Base-by-base conservation (phyloP, 2,888 invertebrate genomes). In the Conops quadrifasciatus region DNA sequence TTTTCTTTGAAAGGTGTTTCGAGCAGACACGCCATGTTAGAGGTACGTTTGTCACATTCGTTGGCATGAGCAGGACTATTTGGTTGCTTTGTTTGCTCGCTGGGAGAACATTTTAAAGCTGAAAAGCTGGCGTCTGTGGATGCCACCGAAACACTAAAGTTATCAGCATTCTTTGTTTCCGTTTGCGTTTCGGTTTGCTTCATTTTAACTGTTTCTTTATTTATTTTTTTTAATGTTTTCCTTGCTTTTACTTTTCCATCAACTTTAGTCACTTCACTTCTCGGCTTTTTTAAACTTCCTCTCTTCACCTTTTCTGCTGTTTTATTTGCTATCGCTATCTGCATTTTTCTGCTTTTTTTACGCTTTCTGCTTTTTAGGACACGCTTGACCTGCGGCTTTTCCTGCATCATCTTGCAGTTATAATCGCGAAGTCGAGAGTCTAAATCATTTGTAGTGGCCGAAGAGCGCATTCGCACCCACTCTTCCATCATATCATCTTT, bases 1-100 rank as follows among this genome's bases (percentile, higher is more conserved):
- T 74, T 60, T 36, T 78, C 86, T 79, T 90, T 90, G 73, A 88
- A 89, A 0, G 90, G 90, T 1, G 90, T 90, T 77, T 90, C 89
- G 51, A 90, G 81, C 15, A 90, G 74, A 45, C 78, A 73, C 0
- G 81, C 80, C 66, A 85, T 82, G 71, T 81, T 84, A 2, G 78
- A 76, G 0, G 79, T 77, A 15, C 75, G 75, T 58, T 78, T 79
- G 36, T 78, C 78, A 1, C 72, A 71, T 65, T 77, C 77, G 13
- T 71, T 24, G 3, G 30, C 36, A 2, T 65, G 26, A 1, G 21
- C 53, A 9, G 45, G 65, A 9, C 56, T 26, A 53, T 67, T 63
- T 5, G 69, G 13, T 24, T 67, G 45, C 24, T 68, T 11, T n/a
- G 73, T 49, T 19, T 63, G 67, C 11, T 26, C 45, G 26, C 51